Evolutionary conservation across 2,113 vertebrate species (phyloP).

Genomic region (Marmota monax): DNA sequence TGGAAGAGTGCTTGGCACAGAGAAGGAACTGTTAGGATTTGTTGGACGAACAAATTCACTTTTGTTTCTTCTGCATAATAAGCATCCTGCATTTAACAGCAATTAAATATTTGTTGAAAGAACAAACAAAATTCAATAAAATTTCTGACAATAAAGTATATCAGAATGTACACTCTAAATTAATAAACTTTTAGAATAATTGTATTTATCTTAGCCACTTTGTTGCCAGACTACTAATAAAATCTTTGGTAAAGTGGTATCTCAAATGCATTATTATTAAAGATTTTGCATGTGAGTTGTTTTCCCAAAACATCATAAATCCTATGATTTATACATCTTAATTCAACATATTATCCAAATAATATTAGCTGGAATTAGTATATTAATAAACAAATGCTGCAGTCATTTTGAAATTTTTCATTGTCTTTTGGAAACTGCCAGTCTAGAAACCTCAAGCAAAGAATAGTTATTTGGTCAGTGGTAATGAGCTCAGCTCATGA

Average conservation of each 20-base stretch:
- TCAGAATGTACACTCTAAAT: neutral
- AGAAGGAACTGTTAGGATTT: neutral
- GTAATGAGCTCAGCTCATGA: neutral
- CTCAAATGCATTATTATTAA: neutral
- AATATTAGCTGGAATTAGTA: neutral
- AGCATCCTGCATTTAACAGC: neutral
- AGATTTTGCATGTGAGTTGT: neutral
- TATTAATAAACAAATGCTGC: neutral
- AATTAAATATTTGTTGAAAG: neutral
- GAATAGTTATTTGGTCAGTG: neutral
- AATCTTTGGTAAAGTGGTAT: neutral
- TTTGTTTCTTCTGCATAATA: slow-evolving; percentile 5
- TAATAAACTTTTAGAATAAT: neutral
- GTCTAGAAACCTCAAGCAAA: neutral
- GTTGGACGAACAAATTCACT: neutral
- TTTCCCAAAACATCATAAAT: neutral
- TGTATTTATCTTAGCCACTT: neutral
- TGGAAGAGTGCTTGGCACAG: neutral
- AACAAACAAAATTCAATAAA: neutral
- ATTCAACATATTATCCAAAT: neutral
- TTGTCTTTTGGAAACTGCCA: neutral
- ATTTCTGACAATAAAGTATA: neutral
- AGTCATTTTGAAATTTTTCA: neutral
- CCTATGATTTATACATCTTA: neutral
- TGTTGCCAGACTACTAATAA: neutral